Evolutionary conservation across 2,113 vertebrate genomes (phyloP), one percentile per base, ranked within the genome.

Genomic region (Calidris pugnax): DNA sequence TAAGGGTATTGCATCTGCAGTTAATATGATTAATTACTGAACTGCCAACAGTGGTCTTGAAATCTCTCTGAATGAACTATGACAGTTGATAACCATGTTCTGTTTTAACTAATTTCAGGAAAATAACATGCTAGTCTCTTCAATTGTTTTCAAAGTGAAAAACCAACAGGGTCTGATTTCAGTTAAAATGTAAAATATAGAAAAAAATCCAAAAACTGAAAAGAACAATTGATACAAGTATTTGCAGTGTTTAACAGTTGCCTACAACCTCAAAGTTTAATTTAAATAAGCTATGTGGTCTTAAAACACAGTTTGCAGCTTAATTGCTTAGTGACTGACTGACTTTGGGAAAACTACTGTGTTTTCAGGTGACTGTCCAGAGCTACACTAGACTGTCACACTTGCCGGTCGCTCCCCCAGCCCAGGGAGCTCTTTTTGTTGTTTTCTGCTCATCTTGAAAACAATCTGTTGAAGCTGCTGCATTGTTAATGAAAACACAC

Each of bases 401-500:
- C 15, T 35, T 90, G 48, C n/a, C 45, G 27, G 45, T 27, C 15
- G 28, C 9, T 63, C 45, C 60, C 63, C 51, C 27, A 2, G 10
- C 15, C 56, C 66, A 50, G 69, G 62, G 74, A 96, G 71, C 48
- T 7, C 32, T 18, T 92, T 84, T 80, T 91, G 91, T 68, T 91
- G 94, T 76, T 90, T 84, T 51, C 95, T 88, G 78, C 57, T 92
- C 60, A 41, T 75, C 37, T 64, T 85, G 66, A 94, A 96, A 93
- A 43, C 71, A 68, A 60, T 39, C 59, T 55, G 93, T 56, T 87
- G 43, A 93, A 96, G 48, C 87, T 91, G 45, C 81, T 97, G 59
- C 87, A 87, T 95, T 96, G 93, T 96, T 97, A 95, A 97, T 96
- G 95, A 88, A 96, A 94, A 82, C 69, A 84, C 0, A 0, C 60